Base-by-base conservation (phyloP, 2,888 invertebrate genomes). In the Parthenolecanium corni region DNA sequence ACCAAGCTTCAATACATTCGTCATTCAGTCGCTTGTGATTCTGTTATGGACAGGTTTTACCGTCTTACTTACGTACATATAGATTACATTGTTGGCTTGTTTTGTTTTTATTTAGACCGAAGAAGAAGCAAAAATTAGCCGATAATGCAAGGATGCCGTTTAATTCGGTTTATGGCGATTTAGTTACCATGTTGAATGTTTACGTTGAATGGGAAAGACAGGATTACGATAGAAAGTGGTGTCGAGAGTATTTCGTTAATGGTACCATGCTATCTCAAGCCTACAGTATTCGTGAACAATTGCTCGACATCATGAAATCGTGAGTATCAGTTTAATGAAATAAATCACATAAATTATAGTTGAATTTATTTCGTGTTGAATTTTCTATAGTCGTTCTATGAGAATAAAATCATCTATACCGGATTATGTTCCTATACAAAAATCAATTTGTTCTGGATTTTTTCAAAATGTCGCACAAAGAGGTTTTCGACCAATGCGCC, bases 371-470 rank as follows among this genome's bases (percentile, higher is more conserved):
- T 23, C 24, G 16, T 24, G 24, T 23, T 2, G 11, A 4, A 44
- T 44, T 44, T 44, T 18, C 16, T 44, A 16, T 44, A 54, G 54
- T 12, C n/a, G 42, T 1, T 21, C 38, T 24, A 54, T 54, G 54
- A 54, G 40, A 9, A 54, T 54, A 18, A 54, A 24, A 24, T 54
- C 54, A 3, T 42, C 38, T 9, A 24, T 21, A 21, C 23, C n/a
- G 14, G 16, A 42, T 23, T 40, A 16, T 21, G n/a, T 16, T 1
- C 49, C 36, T n/a, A 47, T 61, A 6, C 23, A 49, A 14, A 61
- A 61, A 38, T 61, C 61, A 1, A 61, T 61, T 20, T 61, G 61
- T 38, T 31, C 61, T 1, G 61, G 61, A 51, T 61, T 61, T n/a
- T 51, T 61, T 23, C 61, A 51, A 40, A 61, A 61, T 40, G n/a